Evolutionary conservation across 2,888 invertebrate genomes (phyloP).

Genomic region (Hypomecis atomaria): DNA sequence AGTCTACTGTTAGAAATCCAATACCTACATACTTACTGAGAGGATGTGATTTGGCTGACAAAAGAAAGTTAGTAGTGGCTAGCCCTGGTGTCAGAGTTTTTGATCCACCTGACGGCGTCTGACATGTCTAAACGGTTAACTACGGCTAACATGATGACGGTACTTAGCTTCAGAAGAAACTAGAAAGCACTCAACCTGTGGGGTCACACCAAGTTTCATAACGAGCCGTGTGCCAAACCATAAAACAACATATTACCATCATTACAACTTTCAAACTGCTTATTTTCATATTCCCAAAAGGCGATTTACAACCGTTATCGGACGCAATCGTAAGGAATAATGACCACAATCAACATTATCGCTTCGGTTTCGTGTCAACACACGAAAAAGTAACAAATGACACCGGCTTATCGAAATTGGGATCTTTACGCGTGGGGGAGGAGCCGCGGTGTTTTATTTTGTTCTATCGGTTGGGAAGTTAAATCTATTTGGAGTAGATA

Average conservation of each 20-base stretch:
- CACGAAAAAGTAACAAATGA: slow-evolving; percentile 73
- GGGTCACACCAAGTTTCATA: not conserved
- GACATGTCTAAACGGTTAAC: too few species aligned
- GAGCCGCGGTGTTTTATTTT: slow-evolving; percentile 35
- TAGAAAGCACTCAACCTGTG: not conserved
- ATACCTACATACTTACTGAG: too few species aligned
- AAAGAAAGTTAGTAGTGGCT: too few species aligned
- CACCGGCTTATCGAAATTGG: slow-evolving; percentile 59
- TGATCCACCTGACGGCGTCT: too few species aligned
- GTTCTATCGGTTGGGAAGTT: slow-evolving; percentile 39
- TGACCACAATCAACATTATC: slow-evolving; percentile 59
- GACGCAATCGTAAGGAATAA: slow-evolving; percentile 66
- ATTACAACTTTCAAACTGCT: slow-evolving; percentile 38
- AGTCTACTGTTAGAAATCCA: too few species aligned
- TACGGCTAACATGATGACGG: too few species aligned
- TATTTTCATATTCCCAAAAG: slow-evolving; percentile 54
- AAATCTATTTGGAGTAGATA: slow-evolving; percentile 20
- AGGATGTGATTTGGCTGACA: too few species aligned
- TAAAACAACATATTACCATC: slow-evolving; percentile 31
- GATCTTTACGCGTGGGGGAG: slow-evolving; percentile 63
- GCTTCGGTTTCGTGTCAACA: slow-evolving; percentile 74
- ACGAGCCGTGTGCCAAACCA: slow-evolving; percentile 7
- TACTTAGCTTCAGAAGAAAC: too few species aligned
- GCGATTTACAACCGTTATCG: slow-evolving; percentile 51
- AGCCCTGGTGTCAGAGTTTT: too few species aligned